These are phyloP conservation scores for Cataglyphis livida DNA, from an alignment of 2,888 invertebrate genomes.

Conservation along the genomic window DNA sequence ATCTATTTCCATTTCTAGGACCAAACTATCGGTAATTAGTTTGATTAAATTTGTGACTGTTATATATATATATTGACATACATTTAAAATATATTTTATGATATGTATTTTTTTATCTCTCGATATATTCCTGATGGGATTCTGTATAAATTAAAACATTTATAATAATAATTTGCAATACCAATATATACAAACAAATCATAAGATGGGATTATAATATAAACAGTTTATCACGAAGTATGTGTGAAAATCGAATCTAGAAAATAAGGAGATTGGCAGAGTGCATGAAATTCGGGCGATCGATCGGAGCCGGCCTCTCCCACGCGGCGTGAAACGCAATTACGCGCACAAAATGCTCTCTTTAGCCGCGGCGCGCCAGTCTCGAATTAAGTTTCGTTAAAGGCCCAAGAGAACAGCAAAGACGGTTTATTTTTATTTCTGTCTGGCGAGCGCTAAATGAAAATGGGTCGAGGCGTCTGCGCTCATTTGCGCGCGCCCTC, in stretches of 20 bases:
- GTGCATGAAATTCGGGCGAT: constrained; percentile 40
- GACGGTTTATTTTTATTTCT: constrained; percentile 75
- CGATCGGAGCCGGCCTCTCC: constrained; percentile 52
- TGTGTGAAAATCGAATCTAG: constrained; percentile 20
- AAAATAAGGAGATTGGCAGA: constrained; percentile 45
- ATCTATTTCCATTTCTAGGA: constrained; percentile 5
- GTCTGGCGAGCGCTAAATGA: constrained; percentile 76
- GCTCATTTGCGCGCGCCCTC: constrained; percentile 72
- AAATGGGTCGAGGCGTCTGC: constrained; percentile 83
- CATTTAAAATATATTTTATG: neutral
- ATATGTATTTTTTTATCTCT: neutral
- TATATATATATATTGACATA: neutral
- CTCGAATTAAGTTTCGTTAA: constrained; percentile 68
- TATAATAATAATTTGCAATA: neutral
- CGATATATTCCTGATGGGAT: neutral
- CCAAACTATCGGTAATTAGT: neutral
- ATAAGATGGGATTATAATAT: constrained; percentile 14
- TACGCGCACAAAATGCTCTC: constrained; percentile 61
- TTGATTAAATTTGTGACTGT: neutral
- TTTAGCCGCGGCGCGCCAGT: constrained; percentile 45
- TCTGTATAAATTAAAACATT: neutral
- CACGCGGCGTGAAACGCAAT: constrained; percentile 58
- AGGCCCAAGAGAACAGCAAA: constrained; percentile 55
- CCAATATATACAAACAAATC: neutral
- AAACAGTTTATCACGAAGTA: constrained; percentile 35